These are phyloP conservation scores for Malurus elegans DNA, from an alignment of 2,113 vertebrate species.

Conservation along the genomic window DNA sequence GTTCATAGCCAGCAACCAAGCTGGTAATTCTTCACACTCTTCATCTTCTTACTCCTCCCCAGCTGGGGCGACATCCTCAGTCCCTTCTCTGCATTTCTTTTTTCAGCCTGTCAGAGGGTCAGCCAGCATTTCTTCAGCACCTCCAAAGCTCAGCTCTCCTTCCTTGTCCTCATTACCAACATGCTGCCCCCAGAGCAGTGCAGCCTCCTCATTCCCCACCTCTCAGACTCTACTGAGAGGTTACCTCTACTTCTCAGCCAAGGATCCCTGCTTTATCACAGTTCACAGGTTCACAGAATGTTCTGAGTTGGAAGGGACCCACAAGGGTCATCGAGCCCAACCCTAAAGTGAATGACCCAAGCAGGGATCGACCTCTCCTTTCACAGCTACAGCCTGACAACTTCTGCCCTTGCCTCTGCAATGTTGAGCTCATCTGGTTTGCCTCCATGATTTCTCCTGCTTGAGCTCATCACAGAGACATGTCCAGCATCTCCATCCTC, in stretches of 20 bases:
- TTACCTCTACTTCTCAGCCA: background rate
- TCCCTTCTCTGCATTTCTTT: background rate
- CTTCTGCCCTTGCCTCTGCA: background rate
- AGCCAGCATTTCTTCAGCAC: background rate
- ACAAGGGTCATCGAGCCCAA: no score
- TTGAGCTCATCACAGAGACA: accelerated
- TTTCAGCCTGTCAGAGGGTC: background rate
- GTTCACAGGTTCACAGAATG: no score
- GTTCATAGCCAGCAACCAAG: background rate
- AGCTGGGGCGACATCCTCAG: background rate
- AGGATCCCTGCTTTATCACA: background rate
- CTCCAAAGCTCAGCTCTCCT: background rate
- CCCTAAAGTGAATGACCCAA: no score
- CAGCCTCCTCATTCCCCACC: background rate
- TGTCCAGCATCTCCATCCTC: background rate
- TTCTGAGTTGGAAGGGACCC: no score
- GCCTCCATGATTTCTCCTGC: background rate
- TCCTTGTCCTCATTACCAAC: background rate
- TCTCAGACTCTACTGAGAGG: no score
- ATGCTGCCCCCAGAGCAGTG: background rate
- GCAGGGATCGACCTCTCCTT: no score
- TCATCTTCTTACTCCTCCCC: background rate
- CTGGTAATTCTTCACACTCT: background rate
- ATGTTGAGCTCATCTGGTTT: background rate
- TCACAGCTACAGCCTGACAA: background rate